Evolutionary conservation across 2,888 invertebrate species (phyloP).

Genomic region (Apomyelois bistriatella): DNA sequence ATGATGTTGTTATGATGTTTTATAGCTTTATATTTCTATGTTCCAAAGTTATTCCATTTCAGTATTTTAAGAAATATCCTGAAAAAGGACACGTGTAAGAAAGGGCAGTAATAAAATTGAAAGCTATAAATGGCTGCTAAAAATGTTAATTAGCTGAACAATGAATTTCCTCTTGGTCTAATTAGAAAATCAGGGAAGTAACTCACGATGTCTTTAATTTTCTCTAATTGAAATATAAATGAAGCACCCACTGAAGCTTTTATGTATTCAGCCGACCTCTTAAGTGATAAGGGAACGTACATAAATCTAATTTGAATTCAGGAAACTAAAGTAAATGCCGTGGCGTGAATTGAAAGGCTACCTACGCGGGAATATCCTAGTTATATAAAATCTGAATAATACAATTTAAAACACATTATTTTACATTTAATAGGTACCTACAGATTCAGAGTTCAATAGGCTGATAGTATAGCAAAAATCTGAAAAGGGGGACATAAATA

Average conservation of each 20-base stretch:
- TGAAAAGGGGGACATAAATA: too few species aligned
- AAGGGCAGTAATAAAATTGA: not conserved
- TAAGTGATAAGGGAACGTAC: slow-evolving; percentile 25
- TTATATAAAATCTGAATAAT: too few species aligned
- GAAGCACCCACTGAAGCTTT: slow-evolving; percentile 39
- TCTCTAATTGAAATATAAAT: slow-evolving; percentile 49
- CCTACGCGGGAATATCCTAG: too few species aligned
- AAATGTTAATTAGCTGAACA: slow-evolving; percentile 5
- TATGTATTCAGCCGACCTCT: slow-evolving; percentile 22
- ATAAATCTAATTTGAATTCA: slow-evolving; percentile 33
- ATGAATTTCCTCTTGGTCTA: slow-evolving; percentile 12
- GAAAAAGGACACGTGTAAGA: not conserved
- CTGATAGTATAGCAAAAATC: too few species aligned
- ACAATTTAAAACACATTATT: too few species aligned
- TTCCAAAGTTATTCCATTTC: too few species aligned
- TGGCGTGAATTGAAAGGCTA: too few species aligned
- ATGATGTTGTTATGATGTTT: too few species aligned
- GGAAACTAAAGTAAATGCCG: not conserved
- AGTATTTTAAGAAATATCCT: not conserved
- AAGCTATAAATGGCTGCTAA: not conserved
- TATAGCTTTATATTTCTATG: too few species aligned
- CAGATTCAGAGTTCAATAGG: too few species aligned
- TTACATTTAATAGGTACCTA: too few species aligned
- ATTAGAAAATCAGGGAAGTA: slow-evolving; percentile 15
- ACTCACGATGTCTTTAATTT: slow-evolving; percentile 35